Conservation (phyloP, 2,113 vertebrate species). For the Arenaria interpres region DNA sequence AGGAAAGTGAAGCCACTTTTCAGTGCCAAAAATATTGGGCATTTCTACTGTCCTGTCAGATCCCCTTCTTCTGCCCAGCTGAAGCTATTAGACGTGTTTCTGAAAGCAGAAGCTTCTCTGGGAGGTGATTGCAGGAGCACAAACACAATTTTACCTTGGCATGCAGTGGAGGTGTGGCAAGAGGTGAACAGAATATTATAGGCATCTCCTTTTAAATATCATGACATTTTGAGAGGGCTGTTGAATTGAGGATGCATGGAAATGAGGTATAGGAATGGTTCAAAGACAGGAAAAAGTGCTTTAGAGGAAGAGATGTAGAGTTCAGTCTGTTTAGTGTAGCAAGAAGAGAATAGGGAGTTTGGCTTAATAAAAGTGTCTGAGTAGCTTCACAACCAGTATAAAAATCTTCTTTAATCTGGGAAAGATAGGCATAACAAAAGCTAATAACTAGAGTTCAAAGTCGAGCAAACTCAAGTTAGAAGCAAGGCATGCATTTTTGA, state of each 20-base stretch:
- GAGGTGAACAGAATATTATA: not conserved
- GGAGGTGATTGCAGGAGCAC: not conserved
- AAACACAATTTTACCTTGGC: not conserved
- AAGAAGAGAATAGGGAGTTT: not conserved
- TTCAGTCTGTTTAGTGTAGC: not conserved
- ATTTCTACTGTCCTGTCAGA: not conserved
- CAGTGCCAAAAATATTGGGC: not conserved
- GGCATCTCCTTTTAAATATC: not conserved
- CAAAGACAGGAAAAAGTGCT: not conserved
- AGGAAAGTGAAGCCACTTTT: not conserved
- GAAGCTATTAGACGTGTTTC: not conserved
- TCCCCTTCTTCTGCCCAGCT: not conserved
- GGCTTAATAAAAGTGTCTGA: not conserved
- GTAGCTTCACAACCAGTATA: not conserved
- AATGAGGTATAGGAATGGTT: not conserved
- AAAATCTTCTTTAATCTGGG: not conserved
- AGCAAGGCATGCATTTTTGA: not conserved
- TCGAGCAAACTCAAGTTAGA: not conserved
- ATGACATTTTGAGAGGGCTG: not conserved
- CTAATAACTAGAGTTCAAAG: not conserved
- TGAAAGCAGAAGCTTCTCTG: not conserved
- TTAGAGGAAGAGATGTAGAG: not conserved
- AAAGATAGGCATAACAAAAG: not conserved
- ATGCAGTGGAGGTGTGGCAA: not conserved
- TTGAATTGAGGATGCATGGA: not conserved